Conservation (phyloP, 2,888 invertebrate genomes). For the Drosophila stalkeri region DNA sequence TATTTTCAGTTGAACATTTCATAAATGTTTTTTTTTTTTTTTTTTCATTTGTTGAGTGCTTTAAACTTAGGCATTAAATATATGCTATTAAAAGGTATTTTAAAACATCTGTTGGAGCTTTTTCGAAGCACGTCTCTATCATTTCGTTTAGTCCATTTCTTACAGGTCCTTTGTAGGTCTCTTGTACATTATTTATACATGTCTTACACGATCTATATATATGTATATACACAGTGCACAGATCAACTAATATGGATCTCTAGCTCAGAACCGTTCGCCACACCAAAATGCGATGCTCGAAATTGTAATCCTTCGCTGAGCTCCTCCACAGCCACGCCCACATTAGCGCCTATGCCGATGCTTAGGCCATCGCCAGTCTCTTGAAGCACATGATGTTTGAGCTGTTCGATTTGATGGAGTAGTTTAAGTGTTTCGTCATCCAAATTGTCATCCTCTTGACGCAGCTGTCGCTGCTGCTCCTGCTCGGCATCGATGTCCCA, state of each 20-base stretch:
- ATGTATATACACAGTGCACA: slow-evolving; percentile 14
- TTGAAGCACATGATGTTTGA: slow-evolving; percentile 88
- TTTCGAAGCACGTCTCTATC: background rate
- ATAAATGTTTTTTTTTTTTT: background rate
- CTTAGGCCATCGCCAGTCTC: slow-evolving; percentile 87
- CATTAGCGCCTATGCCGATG: slow-evolving; percentile 19
- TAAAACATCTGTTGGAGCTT: background rate
- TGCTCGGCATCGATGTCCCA: slow-evolving; percentile 88
- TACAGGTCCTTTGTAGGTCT: slow-evolving; percentile 45
- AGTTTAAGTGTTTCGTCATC: slow-evolving; percentile 89
- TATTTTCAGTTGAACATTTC: background rate
- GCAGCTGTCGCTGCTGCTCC: slow-evolving; percentile 82
- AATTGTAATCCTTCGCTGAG: slow-evolving; percentile 57
- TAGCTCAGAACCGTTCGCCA: slow-evolving; percentile 44
- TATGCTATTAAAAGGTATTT: background rate
- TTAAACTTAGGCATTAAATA: slow-evolving; percentile 11
- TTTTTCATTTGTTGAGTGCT: background rate
- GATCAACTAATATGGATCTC: slow-evolving; percentile 68
- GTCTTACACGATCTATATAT: slow-evolving; percentile 23
- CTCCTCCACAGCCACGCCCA: slow-evolving; percentile 59
- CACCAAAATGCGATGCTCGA: slow-evolving; percentile 58
- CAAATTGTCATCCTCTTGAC: slow-evolving; percentile 86
- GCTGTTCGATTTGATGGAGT: slow-evolving; percentile 88
- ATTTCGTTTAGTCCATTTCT: slow-evolving; percentile 18
- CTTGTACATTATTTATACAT: slow-evolving; percentile 29